Percentiles rank a stretch among this genome's conserved stretches.
These are phyloP conservation scores for human DNA, from an alignment of 2,113 vertebrate genomes.

Conservation along the genomic window GRCh38 chr3:128540001-128540500, in stretches of 20 bases:
- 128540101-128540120: not conserved
- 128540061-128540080: not conserved
- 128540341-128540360: not conserved
- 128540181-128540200: not conserved
- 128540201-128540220: not conserved
- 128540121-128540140: not conserved
- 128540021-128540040: not conserved
- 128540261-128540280: not conserved
- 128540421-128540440: not conserved
- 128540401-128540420: not conserved
- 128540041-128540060: not conserved
- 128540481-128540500: not conserved
- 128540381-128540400: not conserved
- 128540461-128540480: not conserved
- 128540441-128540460: not conserved
- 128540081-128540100: not conserved
- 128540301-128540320: not conserved
- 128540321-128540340: not conserved
- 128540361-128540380: not conserved
- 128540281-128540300: not conserved
- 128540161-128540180: not conserved
- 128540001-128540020: not conserved
- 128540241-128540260: not conserved
- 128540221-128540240: not conserved
- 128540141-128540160: not conserved